These are phyloP conservation scores for Trialeurodes vaporariorum DNA, from an alignment of 1,140 invertebrate species.

Conservation along the genomic window DNA sequence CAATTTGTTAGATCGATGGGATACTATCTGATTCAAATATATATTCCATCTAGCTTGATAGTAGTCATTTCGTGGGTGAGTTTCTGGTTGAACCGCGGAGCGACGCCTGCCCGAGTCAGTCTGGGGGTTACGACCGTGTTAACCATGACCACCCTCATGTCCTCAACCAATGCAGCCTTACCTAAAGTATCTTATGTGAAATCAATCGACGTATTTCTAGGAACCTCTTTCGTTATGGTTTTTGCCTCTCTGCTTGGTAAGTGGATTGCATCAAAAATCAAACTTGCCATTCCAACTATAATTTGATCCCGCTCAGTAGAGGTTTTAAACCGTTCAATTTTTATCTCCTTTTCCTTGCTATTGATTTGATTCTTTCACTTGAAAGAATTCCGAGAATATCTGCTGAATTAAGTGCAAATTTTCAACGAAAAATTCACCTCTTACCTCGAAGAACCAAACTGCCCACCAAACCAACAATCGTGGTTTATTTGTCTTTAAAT, in stretches of 20 bases:
- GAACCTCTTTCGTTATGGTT: constrained; percentile 95
- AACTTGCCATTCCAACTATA: background rate
- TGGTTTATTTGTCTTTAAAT: too few relatives aligned
- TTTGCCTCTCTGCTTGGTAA: constrained; percentile 86
- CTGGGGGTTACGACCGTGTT: constrained; percentile 93
- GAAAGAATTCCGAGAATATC: too few relatives aligned
- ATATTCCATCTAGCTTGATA: constrained; percentile 94
- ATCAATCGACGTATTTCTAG: constrained; percentile 93
- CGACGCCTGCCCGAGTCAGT: constrained; percentile 88
- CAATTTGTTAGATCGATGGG: constrained; percentile 95
- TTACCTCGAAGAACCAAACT: too few relatives aligned
- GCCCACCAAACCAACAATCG: too few relatives aligned
- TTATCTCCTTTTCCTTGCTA: too few relatives aligned
- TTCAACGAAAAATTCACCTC: too few relatives aligned
- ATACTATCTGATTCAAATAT: constrained; percentile 98
- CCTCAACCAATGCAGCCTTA: constrained; percentile 90
- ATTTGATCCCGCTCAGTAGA: background rate
- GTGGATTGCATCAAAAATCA: constrained; percentile 29
- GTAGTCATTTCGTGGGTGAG: constrained; percentile 98
- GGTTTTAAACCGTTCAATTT: background rate
- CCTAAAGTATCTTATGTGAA: constrained; percentile 98
- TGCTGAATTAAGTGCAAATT: too few relatives aligned
- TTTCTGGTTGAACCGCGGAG: constrained; percentile 87
- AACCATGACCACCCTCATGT: constrained; percentile 97
- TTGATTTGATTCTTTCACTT: too few relatives aligned